Conservation (phyloP, 2,888 invertebrate species). For the Synergus umbraculus region DNA sequence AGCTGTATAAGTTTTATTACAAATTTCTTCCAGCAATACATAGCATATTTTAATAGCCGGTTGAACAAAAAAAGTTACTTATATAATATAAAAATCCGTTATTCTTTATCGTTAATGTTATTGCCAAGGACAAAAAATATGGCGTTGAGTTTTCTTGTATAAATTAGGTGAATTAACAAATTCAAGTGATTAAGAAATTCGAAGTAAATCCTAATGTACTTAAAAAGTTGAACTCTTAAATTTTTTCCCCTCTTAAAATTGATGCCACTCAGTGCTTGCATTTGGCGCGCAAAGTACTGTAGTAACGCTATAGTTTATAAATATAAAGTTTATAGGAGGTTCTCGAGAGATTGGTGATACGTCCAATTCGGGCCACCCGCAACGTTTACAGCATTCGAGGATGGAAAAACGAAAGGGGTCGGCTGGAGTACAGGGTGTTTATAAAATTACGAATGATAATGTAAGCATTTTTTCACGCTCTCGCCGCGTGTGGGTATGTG, state of each 20-base stretch:
- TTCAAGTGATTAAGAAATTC: too few relatives aligned
- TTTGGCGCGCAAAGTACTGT: not conserved
- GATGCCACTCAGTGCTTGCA: not conserved
- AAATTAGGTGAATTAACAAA: not conserved
- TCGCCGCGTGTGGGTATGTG: constrained; percentile 66
- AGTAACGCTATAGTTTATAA: not conserved
- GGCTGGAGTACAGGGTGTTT: constrained; percentile 65
- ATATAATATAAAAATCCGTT: not conserved
- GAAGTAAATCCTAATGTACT: too few relatives aligned
- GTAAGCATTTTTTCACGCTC: constrained; percentile 77
- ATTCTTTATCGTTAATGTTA: not conserved
- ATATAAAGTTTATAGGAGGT: constrained; percentile 18
- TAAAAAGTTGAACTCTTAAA: not conserved
- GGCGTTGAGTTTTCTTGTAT: not conserved
- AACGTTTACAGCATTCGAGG: constrained; percentile 60
- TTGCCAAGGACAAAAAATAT: not conserved
- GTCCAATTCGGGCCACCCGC: constrained; percentile 71
- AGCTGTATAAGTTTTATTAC: not conserved
- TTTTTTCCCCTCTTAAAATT: constrained; percentile 7
- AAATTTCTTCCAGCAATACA: not conserved
- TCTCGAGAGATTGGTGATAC: constrained; percentile 20
- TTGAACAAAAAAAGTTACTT: not conserved
- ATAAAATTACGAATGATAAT: constrained; percentile 77
- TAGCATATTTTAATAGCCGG: not conserved
- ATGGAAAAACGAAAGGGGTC: constrained; percentile 43